Evolutionary conservation across 1,140 invertebrate species (phyloP), one percentile per base, ranked within the genome.

Genomic region (Lerema accius): DNA sequence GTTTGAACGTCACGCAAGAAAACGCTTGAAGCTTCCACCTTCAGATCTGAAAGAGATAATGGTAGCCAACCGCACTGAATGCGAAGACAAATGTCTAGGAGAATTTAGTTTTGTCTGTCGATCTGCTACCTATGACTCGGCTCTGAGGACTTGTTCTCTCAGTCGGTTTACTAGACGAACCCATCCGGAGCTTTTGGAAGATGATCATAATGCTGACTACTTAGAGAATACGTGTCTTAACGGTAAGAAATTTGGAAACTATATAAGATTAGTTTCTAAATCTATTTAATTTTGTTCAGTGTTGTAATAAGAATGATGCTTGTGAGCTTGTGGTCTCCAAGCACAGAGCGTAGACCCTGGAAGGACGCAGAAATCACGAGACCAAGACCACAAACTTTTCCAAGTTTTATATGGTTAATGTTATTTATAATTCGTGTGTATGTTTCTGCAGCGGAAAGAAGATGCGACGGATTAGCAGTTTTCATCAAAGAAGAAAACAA

Each of bases 401-500:
- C n/a, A n/a, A n/a, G n/a, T n/a, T n/a, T n/a, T n/a, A n/a, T n/a
- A n/a, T n/a, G n/a, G n/a, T n/a, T n/a, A n/a, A n/a, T n/a, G n/a
- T n/a, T n/a, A n/a, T n/a, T n/a, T 35, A 32, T 56, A 10, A 17
- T 16, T n/a, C 14, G 15, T 28, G 9, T 3, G 9, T 32, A 9
- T 23, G 60, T 28, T 53, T 59, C 2, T n/a, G 35, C 67, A 97
- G 96, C 95, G 51, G 96, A 97, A 80, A 91, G 96, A 67, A 92
- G 96, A 19, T 97, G 96, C 80, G 96, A 97, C 70, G 96, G 96
- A 0, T 86, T 96, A 39, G 94, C 95, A 0, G 95, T 97, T 2
- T 97, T 97, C 75, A 95, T 97, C 13, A 97, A 97, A 88, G 96
- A 97, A 91, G 95, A 96, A 86, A 97, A 97, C 76, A 96, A 96